Evolutionary conservation across 2,888 invertebrate species (phyloP).

Genomic region (Margaritifera margaritifera): DNA sequence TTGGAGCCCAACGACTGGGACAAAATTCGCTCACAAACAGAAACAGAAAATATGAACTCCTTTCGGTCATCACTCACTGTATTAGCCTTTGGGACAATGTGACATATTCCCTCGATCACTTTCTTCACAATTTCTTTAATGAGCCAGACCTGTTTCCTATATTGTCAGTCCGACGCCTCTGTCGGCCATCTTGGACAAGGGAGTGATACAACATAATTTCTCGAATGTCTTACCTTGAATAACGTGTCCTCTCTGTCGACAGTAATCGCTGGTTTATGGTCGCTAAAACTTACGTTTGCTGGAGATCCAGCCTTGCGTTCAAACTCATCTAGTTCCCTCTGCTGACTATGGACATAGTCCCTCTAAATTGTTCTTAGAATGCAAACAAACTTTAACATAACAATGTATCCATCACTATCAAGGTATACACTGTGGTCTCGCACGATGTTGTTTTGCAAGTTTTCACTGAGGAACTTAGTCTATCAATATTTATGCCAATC

Average conservation of each 20-base stretch:
- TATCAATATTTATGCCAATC: slow-evolving; percentile 1
- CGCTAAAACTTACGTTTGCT: neutral
- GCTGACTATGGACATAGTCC: slow-evolving; percentile 1
- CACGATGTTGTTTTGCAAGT: neutral
- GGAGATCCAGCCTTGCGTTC: neutral
- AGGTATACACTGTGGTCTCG: neutral
- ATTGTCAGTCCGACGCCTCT: slow-evolving; percentile 10
- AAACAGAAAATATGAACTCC: slow-evolving; percentile 11
- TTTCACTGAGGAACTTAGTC: neutral
- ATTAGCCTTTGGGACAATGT: slow-evolving; percentile 9
- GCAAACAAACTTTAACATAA: slow-evolving; percentile 1
- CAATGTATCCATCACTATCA: neutral
- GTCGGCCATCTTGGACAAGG: slow-evolving; percentile 15
- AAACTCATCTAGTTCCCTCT: neutral
- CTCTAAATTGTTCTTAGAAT: slow-evolving; percentile 2
- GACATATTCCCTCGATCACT: slow-evolving; percentile 5
- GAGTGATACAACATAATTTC: slow-evolving; percentile 8
- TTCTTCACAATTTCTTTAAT: neutral
- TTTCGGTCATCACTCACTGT: neutral
- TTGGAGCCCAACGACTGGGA: slow-evolving; percentile 2
- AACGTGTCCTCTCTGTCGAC: neutral
- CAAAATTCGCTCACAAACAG: slow-evolving; percentile 8
- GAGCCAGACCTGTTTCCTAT: slow-evolving; percentile 3
- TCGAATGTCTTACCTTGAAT: neutral
- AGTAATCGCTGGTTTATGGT: slow-evolving; percentile 12